phyloP scores from a whole-genome alignment of 2,113 vertebrate species.

The Azemiops feae region DNA sequence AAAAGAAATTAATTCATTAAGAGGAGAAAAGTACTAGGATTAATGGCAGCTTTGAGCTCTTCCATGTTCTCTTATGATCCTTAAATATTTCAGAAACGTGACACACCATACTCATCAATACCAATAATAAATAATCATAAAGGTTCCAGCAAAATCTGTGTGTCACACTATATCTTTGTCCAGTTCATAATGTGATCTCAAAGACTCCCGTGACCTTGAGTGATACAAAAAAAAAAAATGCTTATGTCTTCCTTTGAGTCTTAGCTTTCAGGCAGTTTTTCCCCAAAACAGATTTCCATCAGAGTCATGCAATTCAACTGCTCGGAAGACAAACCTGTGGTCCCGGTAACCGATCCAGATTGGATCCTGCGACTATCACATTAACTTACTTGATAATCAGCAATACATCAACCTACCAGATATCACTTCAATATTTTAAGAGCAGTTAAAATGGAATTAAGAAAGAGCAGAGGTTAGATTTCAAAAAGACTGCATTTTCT shows the following conservation, averaged over 20 bases:
- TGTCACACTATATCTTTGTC: not conserved
- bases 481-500: not conserved
- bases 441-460: too few relatives aligned
- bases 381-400: not conserved
- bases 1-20: conserved; percentile 33
- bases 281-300: not conserved
- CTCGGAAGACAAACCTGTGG: not conserved
- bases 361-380: not conserved
- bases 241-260: not conserved
- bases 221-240: not conserved
- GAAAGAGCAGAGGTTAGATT: not conserved
- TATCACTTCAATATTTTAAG: not conserved
- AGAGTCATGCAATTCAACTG: not conserved
- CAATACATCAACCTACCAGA: not conserved
- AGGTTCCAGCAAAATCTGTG: not conserved
- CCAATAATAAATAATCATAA: not conserved
- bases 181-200: not conserved
- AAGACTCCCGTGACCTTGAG: not conserved
- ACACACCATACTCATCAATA: not conserved
- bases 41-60: not conserved
- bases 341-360: not conserved
- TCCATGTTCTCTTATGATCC: not conserved
- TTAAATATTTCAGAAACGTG: conserved; percentile 13
- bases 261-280: not conserved
- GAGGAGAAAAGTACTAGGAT: not conserved